These are phyloP conservation scores for Peromyscus polionotus DNA, from an alignment of 2,113 vertebrate species.

Conservation along the genomic window DNA sequence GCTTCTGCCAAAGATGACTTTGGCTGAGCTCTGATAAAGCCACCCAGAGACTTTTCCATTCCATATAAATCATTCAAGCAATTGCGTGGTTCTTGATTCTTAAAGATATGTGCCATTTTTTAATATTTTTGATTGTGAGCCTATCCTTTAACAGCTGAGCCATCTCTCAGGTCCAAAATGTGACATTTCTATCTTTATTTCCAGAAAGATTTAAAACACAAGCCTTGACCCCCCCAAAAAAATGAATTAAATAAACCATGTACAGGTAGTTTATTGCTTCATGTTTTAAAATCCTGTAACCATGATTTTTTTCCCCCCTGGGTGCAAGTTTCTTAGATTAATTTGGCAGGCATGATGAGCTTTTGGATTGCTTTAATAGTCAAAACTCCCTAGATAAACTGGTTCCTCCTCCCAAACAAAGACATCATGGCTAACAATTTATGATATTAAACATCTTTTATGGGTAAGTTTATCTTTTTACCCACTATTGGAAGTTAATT, in stretches of 20 bases:
- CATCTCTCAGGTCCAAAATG: not conserved
- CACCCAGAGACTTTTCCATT: not conserved
- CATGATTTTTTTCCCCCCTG: not conserved
- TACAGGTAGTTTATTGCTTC: not conserved
- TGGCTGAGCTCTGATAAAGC: conserved; percentile 28
- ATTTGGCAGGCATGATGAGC: conserved; percentile 32
- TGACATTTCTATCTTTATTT: not conserved
- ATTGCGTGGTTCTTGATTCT: conserved; percentile 9
- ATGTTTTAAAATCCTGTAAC: not conserved
- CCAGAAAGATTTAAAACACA: conserved; percentile 13
- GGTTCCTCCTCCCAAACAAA: conserved; percentile 60
- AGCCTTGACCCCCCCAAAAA: not conserved
- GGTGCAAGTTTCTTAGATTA: conserved; percentile 25
- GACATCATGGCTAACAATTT: conserved; percentile 56
- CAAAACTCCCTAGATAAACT: conserved; percentile 20
- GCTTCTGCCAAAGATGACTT: conserved; percentile 44
- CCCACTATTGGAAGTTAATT: conserved; percentile 70
- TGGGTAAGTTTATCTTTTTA: conserved; percentile 46
- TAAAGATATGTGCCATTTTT: conserved; percentile 17
- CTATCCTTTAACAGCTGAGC: not conserved
- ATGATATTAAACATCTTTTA: conserved; percentile 68
- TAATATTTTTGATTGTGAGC: not conserved
- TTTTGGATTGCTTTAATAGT: conserved; percentile 64
- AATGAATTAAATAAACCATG: conserved; percentile 1
- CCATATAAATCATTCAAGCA: conserved; percentile 42